Base-by-base conservation (phyloP, 2,113 vertebrate species). In the Bubo scandiacus region DNA sequence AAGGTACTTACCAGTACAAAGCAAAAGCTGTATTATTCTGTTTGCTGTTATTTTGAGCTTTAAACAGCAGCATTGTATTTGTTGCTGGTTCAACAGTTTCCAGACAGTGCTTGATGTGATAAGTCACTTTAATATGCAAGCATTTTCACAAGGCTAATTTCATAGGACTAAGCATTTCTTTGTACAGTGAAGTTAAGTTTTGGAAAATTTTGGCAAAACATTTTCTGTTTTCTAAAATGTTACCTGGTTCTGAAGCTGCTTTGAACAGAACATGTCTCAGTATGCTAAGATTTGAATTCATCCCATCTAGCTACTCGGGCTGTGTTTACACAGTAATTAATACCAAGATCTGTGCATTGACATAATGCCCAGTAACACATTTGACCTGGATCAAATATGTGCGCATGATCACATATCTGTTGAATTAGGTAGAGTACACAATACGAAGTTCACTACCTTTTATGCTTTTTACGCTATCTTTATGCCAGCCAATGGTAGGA, bases 391-490 rank as follows among this genome's bases (percentile, higher is more conserved):
- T 87, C 61, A 81, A 80, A 70, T 78, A 43, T 72, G 63, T 80
- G 51, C 86, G 81, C 36, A 10, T 79, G 84, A 84, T 92, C 61
- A 18, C 21, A 0, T 45, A 81, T 72, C 70, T 94, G 65, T 81
- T 96, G 91, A 81, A 81, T 66, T 59, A 94, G 47, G 83, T 61
- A 91, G 57, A 89, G 73, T 95, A 93, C 71, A 95, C 71, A 92
- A 59, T 26, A 62, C n/a, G 0, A 94, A 94, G 91, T 83, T 95
- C 88, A 62, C 67, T 81, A n/a, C 40, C 30, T 77, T 65, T 65
- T 45, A 83, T 47, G 62, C 36, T 92, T 88, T 72, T 72, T 54
- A 61, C 0, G 0, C 45, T 71, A 34, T 81, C 51, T 86, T 92
- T 89, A 43, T 81, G 43, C 38, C 21, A 91, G 73, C 40, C 68